Evolutionary conservation across 2,113 vertebrate species (phyloP).

Genomic region (Neotragus moschatus): DNA sequence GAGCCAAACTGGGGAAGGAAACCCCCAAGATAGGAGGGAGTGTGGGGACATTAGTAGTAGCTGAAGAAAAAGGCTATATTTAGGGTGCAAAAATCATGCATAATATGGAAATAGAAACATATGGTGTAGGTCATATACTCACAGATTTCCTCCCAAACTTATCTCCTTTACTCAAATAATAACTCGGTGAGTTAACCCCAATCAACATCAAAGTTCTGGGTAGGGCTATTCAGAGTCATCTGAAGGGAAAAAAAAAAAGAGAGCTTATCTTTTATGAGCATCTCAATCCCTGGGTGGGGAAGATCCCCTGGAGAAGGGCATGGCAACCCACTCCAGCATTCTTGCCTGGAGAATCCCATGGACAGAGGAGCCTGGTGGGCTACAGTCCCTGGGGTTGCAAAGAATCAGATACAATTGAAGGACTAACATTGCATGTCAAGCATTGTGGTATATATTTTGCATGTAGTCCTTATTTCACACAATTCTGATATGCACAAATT

Average conservation of each 20-base stretch:
- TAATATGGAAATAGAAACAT: background rate
- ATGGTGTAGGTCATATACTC: background rate
- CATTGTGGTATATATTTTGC: background rate
- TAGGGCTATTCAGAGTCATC: background rate
- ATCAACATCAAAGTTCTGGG: background rate
- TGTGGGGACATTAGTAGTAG: background rate
- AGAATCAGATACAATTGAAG: background rate
- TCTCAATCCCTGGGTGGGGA: background rate
- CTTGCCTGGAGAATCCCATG: background rate
- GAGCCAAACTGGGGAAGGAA: background rate
- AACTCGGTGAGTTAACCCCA: background rate
- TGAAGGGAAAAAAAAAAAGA: background rate
- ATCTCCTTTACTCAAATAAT: background rate
- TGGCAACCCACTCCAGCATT: background rate
- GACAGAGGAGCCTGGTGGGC: background rate
- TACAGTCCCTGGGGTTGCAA: background rate
- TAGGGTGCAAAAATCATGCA: background rate
- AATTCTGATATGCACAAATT: background rate
- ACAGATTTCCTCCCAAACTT: background rate
- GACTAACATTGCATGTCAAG: background rate
- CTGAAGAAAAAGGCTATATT: background rate
- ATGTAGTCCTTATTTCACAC: background rate
- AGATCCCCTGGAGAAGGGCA: background rate
- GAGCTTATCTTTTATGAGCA: background rate
- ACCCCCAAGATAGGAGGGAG: background rate